Evolutionary conservation across 2,797 vertebrate species (phyloP).

Genomic region (Lophius americanus): DNA sequence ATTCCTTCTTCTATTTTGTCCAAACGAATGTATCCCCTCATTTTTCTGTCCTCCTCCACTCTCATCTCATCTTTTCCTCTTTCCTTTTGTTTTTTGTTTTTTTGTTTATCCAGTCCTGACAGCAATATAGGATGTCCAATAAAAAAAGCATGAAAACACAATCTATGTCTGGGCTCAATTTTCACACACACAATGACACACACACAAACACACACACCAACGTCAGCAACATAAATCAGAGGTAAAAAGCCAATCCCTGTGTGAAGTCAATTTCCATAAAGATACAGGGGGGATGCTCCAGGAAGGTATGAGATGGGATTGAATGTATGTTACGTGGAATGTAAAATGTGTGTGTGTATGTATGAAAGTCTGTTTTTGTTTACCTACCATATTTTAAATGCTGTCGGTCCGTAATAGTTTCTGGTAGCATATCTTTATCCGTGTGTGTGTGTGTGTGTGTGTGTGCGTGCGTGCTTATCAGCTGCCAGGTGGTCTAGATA

Average conservation of each 20-base stretch:
- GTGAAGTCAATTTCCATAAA: conserved; percentile 82
- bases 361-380: conserved; percentile 40
- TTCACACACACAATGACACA: conserved; percentile 32
- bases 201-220: conserved; percentile 21
- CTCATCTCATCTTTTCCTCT: neutral
- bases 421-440: conserved; percentile 14
- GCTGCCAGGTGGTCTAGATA: conserved; percentile 57
- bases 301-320: conserved; percentile 53
- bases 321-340: conserved; percentile 55
- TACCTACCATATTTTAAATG: conserved; percentile 26
- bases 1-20: neutral
- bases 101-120: conserved; percentile 47
- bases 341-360: conserved; percentile 38
- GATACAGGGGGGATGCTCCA: conserved; percentile 56
- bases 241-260: conserved; percentile 71
- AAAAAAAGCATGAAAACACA: conserved; percentile 78
- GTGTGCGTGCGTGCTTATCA: conserved; percentile 43
- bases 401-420: conserved; percentile 35
- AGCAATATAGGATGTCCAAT: conserved; percentile 73
- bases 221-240: conserved; percentile 62
- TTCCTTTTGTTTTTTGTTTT: conserved; percentile 4
- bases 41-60: neutral
- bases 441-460: conserved; percentile 16
- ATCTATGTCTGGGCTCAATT: conserved; percentile 67
- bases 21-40: neutral